These are phyloP conservation scores for Catostomus latipinnis DNA, from an alignment of 2,797 vertebrate genomes.

Conservation along the genomic window DNA sequence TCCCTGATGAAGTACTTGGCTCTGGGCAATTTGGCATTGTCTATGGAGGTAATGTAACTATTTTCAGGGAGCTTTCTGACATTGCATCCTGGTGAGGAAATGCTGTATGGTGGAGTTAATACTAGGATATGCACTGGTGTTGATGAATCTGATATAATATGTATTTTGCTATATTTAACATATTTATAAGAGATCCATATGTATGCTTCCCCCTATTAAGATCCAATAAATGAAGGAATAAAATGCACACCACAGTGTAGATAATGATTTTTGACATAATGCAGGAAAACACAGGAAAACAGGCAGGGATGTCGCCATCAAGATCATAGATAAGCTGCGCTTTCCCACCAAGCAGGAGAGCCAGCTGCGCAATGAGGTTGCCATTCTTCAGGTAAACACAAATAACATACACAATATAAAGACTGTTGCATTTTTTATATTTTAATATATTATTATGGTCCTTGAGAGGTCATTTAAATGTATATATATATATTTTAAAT, in stretches of 20 bases:
- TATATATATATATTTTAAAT: not conserved
- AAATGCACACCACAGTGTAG: too few relatives aligned
- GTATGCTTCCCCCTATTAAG: not conserved
- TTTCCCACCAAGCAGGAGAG: constrained; percentile 98
- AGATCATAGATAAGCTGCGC: constrained; percentile 97
- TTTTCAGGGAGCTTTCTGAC: constrained; percentile 7
- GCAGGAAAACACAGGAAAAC: constrained; percentile 97
- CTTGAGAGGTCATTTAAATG: not conserved
- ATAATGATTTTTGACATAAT: constrained; percentile 22
- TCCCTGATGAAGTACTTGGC: constrained; percentile 95
- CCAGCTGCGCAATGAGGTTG: constrained; percentile 96
- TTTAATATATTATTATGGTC: not conserved
- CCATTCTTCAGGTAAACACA: constrained; percentile 90
- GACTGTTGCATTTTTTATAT: not conserved
- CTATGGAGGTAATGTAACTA: constrained; percentile 87
- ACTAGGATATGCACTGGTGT: not conserved
- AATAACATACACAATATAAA: not conserved
- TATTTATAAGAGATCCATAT: not conserved
- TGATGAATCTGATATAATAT: not conserved
- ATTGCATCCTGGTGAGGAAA: not conserved
- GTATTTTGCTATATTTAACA: not conserved
- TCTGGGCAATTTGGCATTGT: constrained; percentile 98
- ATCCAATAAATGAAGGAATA: not conserved
- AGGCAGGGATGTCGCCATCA: constrained; percentile 95
- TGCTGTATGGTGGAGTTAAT: not conserved